Base-by-base conservation (phyloP, 1,140 invertebrate genomes). In the Danaus melanippus region DNA sequence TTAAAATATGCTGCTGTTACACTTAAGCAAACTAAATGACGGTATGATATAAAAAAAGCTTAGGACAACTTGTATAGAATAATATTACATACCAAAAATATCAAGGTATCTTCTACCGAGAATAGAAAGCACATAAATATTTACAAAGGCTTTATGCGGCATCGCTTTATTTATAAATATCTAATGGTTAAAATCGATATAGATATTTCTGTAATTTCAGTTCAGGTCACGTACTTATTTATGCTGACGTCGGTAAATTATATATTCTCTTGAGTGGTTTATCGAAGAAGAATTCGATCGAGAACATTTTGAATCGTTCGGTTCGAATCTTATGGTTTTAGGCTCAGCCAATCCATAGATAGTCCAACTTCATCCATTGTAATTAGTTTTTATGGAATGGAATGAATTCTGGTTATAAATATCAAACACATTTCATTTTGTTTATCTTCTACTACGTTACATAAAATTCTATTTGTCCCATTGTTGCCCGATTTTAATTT, bases 211-310 rank as follows among this genome's bases (percentile, higher is more conserved):
- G 50, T 49, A 42, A 59, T 55, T 56, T 46, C 45, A 40, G 47
- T 52, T 40, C 66, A 56, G 64, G 66, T 69, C 66, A 74, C 69
- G 63, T 56, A 61, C 65, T 67, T 60, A 67, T 67, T 68, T 67
- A 69, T 66, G 64, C 61, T 70, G 73, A 72, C 51, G 60, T 64
- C 64, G 67, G 67, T 69, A 62, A 62, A 55, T 76, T 74, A 72
- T 59, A 66, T 64, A 72, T 70, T 69, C 68, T 62, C 62, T 73
- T 67, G 58, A 45, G 48, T 15, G 49, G 58, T 45, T 48, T 58
- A 56, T 64, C 56, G 42, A 21, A 42, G 45, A 58, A 46, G 55
- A 46, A 32, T 60, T 52, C 42, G 49, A 51, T 51, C 44, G 40
- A 41, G 9, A 15, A 40, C 43, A 17, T 11, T 12, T 43, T 45